A percentile compares a stretch with the other conserved stretches of the same genome.
These are phyloP conservation scores for Arvicanthis niloticus DNA, from an alignment of 2,113 vertebrate genomes.

Conservation along the genomic window DNA sequence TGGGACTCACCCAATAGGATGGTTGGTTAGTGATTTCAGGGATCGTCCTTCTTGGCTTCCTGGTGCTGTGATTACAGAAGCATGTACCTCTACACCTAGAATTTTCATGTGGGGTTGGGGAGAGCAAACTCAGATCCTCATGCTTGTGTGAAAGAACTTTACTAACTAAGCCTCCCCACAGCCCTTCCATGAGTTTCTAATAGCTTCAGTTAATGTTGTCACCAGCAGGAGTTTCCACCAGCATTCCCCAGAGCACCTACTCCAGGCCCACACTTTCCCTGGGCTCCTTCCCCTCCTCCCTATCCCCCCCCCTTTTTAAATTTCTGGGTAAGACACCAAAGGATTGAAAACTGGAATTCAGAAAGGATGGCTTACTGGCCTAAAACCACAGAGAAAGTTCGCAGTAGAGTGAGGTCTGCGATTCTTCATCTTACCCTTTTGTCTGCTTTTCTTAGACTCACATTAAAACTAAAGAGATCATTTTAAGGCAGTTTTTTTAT, in stretches of 20 bases:
- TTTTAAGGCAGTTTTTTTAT: conserved; percentile 31
- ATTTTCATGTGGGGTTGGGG: too few relatives aligned
- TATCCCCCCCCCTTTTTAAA: not conserved
- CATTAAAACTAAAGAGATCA: not conserved
- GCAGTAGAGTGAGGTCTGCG: not conserved
- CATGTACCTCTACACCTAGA: not conserved
- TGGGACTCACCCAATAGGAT: not conserved
- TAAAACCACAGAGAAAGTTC: not conserved
- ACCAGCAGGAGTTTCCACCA: not conserved
- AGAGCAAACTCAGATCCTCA: not conserved
- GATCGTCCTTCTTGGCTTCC: too few relatives aligned
- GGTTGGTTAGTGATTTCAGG: not conserved
- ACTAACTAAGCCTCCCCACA: too few relatives aligned
- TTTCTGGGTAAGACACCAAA: not conserved
- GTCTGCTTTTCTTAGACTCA: conserved; percentile 49
- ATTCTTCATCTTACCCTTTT: not conserved
- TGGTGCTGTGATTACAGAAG: not conserved
- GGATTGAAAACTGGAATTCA: conserved; percentile 32
- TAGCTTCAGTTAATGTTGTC: not conserved
- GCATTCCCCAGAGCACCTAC: not conserved
- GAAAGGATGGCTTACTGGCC: not conserved
- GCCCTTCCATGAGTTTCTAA: not conserved
- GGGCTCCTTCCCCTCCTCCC: not conserved
- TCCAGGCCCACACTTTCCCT: not conserved
- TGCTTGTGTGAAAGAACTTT: not conserved